Percentiles rank a stretch among this genome's conserved stretches.
Evolutionary conservation across 2,888 invertebrate species (phyloP).

Genomic region (Augiades crinisus): DNA sequence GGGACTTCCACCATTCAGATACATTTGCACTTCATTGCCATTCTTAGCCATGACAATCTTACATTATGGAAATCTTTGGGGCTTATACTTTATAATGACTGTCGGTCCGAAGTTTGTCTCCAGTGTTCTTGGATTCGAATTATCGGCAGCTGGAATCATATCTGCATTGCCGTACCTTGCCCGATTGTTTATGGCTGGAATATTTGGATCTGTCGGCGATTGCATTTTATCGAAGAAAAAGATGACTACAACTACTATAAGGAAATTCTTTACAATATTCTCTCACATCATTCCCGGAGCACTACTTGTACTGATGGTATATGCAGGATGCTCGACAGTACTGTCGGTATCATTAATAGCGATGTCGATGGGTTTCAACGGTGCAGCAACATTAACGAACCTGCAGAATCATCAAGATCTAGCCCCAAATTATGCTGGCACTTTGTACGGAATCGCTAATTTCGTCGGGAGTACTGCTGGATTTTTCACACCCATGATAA

Average conservation of each 20-base stretch:
- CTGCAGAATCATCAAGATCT: conserved; percentile 87
- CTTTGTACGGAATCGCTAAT: conserved; percentile 89
- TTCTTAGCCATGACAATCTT: conserved; percentile 84
- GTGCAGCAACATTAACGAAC: conserved; percentile 83
- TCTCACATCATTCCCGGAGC: conserved; percentile 80
- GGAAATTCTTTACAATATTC: conserved; percentile 84
- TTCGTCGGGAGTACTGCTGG: conserved; percentile 87
- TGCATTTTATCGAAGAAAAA: conserved; percentile 68
- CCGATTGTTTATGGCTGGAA: conserved; percentile 84
- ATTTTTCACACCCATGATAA: conserved; percentile 87
- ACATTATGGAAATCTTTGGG: conserved; percentile 90
- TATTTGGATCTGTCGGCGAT: conserved; percentile 87
- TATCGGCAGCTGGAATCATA: conserved; percentile 86
- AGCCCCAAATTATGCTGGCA: conserved; percentile 89
- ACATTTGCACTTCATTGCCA: conserved; percentile 84
- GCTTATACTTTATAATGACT: conserved; percentile 88
- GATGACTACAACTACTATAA: conserved; percentile 71
- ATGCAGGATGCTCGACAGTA: conserved; percentile 83
- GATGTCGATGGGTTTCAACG: conserved; percentile 85
- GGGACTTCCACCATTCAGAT: conserved; percentile 84
- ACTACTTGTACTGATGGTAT: conserved; percentile 78
- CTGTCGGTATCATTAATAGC: conserved; percentile 84
- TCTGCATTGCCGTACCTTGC: conserved; percentile 87
- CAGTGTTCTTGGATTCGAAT: conserved; percentile 86
- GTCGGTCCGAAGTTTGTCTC: conserved; percentile 89